These are phyloP conservation scores for Hexactinellida sp. DNA, from an alignment of 37 sponge, comb jelly and placozoan species.

Conservation along the genomic window DNA sequence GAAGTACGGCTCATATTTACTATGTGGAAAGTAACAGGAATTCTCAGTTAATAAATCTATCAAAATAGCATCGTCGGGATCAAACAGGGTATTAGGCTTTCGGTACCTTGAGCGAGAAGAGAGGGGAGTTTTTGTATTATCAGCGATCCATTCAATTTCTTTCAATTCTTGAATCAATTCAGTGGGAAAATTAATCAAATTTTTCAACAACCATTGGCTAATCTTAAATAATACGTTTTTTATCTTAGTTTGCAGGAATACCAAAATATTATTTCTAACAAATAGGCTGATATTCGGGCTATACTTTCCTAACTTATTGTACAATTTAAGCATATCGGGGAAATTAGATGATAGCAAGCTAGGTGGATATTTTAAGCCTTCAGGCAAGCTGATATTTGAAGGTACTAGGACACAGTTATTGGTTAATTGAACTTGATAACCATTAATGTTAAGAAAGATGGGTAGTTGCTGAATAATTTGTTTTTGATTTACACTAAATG, in stretches of 20 bases:
- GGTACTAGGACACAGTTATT: not conserved
- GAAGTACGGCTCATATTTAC: not conserved
- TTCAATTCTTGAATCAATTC: not conserved
- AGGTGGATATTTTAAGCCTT: not conserved
- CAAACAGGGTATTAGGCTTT: not conserved
- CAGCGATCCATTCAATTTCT: not conserved
- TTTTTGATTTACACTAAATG: not conserved
- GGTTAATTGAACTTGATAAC: not conserved
- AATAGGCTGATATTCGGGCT: not conserved
- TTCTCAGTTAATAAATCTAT: not conserved
- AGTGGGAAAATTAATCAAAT: not conserved
- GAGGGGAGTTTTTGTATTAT: not conserved
- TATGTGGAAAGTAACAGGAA: not conserved
- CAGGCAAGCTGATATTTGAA: not conserved
- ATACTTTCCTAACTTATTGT: not conserved
- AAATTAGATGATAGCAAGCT: not conserved
- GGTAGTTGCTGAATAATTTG: not conserved
- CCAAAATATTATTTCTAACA: not conserved
- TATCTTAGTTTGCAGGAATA: not conserved
- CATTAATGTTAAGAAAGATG: not conserved
- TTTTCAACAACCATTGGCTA: not conserved
- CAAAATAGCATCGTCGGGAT: not conserved
- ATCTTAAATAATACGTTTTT: not conserved
- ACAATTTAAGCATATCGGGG: not conserved
- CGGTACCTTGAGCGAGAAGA: not conserved